Conservation (phyloP, 2,113 vertebrate genomes). For the Polyodon spathula region DNA sequence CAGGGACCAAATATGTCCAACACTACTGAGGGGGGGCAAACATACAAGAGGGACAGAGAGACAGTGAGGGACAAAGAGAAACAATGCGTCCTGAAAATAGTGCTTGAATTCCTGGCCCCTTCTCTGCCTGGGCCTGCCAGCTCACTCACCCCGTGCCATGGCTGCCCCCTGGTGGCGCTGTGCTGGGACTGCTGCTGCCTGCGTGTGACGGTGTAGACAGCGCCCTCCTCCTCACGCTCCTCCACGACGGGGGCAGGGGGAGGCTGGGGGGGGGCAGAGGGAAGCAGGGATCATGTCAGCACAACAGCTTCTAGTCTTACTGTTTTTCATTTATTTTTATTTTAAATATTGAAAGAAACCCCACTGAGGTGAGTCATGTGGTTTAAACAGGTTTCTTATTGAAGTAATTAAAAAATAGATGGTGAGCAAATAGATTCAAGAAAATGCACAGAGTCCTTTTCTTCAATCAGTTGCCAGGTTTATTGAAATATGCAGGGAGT, state of each 20-base stretch:
- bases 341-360: neutral
- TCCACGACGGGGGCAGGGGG: slow-evolving; percentile 35
- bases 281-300: slow-evolving; percentile 4
- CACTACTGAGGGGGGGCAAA: neutral
- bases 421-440: too few relatives aligned
- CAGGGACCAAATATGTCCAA: neutral
- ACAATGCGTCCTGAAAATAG: neutral
- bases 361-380: too few relatives aligned
- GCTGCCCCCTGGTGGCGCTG: slow-evolving; percentile 17
- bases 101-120: neutral
- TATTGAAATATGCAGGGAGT: too few relatives aligned
- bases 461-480: too few relatives aligned
- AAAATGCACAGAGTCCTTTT: too few relatives aligned
- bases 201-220: slow-evolving; percentile 64
- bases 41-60: neutral
- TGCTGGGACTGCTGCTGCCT: slow-evolving; percentile 33
- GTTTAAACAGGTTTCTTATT: too few relatives aligned
- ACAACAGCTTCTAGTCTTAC: too few relatives aligned
- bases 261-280: slow-evolving; percentile 35
- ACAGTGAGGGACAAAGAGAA: too few relatives aligned
- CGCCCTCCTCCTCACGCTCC: slow-evolving; percentile 69
- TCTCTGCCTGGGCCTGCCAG: too few relatives aligned
- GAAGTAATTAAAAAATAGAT: too few relatives aligned
- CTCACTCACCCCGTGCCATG: slow-evolving; percentile 30
- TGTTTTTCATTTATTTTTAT: too few relatives aligned